Evolutionary conservation across 1,140 invertebrate species (phyloP).

Genomic region (Planococcus citri): DNA sequence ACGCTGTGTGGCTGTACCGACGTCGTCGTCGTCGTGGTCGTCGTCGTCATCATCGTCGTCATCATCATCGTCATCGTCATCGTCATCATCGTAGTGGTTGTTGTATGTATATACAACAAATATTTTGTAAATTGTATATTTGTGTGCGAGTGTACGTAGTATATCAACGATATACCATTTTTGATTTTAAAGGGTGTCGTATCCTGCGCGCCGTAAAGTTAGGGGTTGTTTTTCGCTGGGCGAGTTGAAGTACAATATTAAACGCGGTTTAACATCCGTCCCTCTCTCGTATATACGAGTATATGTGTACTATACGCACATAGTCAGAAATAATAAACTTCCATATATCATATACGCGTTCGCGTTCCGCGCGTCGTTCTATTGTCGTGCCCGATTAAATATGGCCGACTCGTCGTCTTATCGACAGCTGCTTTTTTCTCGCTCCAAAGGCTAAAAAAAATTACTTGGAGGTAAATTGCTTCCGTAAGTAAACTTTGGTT

Average conservation of each 20-base stretch:
- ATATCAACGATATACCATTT: not conserved
- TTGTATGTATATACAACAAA: too few species aligned
- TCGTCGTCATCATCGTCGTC: too few species aligned
- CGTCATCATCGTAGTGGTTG: too few species aligned
- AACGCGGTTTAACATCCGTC: constrained; percentile 5
- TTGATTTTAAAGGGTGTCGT: constrained; percentile 6
- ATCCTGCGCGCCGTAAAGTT: not conserved
- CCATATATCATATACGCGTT: constrained; percentile 14
- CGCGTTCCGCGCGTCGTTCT: not conserved
- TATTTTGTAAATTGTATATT: too few species aligned
- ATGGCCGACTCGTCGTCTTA: not conserved
- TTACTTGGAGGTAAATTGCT: not conserved
- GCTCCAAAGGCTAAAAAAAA: not conserved
- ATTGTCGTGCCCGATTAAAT: constrained; percentile 3
- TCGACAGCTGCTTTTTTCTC: not conserved
- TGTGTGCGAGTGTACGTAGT: too few species aligned
- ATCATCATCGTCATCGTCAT: too few species aligned
- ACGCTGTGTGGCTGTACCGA: too few species aligned
- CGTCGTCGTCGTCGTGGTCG: too few species aligned
- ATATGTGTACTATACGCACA: too few species aligned
- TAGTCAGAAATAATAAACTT: constrained; percentile 16
- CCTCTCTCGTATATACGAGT: not conserved
- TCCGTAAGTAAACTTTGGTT: too few species aligned
- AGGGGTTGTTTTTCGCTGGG: not conserved
- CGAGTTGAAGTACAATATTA: not conserved